Conservation (phyloP, 2,888 invertebrate species). For the Acleris literana region DNA sequence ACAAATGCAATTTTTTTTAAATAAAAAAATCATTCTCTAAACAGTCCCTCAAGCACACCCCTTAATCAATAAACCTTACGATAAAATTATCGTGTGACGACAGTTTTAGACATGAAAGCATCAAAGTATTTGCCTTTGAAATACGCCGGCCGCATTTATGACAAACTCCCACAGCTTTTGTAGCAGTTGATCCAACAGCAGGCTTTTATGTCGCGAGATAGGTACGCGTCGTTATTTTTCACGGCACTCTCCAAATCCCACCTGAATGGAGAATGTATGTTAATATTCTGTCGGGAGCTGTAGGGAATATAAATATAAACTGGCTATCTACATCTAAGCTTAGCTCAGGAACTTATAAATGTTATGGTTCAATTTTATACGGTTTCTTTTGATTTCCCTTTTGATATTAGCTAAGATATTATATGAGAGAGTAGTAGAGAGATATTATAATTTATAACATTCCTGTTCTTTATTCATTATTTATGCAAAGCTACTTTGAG, state of each 20-base stretch:
- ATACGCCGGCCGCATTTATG: background rate
- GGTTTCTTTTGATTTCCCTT: background rate
- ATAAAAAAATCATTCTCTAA: too few species aligned
- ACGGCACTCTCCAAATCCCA: slow-evolving; percentile 24
- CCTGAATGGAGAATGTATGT: slow-evolving; percentile 22
- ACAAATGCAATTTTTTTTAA: too few species aligned
- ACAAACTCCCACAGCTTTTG: background rate
- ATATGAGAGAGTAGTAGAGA: too few species aligned
- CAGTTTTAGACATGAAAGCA: background rate
- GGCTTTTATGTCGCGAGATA: slow-evolving; percentile 15
- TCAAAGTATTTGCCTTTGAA: background rate
- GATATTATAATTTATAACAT: too few species aligned
- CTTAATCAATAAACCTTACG: background rate
- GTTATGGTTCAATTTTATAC: background rate
- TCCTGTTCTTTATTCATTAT: too few species aligned
- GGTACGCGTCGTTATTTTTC: slow-evolving; percentile 14
- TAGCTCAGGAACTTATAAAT: slow-evolving; percentile 14
- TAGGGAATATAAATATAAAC: slow-evolving; percentile 13
- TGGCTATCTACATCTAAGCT: background rate
- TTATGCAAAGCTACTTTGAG: too few species aligned
- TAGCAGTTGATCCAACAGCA: slow-evolving; percentile 9
- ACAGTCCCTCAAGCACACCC: too few species aligned
- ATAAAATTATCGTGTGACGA: background rate
- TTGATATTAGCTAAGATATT: too few species aligned
- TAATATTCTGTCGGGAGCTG: slow-evolving; percentile 8